phyloP scores from a whole-genome alignment of 2,888 invertebrate species.

The Anoncus sp. region DNA sequence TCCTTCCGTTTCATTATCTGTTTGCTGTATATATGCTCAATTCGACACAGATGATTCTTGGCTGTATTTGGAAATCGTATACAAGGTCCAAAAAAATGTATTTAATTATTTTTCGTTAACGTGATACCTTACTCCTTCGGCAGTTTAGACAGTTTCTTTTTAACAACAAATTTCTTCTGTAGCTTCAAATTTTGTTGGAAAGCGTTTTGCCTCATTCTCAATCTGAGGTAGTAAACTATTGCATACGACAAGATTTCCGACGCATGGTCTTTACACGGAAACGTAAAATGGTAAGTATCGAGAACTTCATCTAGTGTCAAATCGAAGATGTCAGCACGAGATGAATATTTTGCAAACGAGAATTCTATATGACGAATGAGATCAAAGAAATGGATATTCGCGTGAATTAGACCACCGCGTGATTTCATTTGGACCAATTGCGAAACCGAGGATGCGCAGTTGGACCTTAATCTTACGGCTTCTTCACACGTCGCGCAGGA shows the following conservation, averaged over 20 bases:
- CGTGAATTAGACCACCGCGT: slow-evolving; percentile 45
- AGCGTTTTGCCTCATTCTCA: no score
- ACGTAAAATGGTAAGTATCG: slow-evolving; percentile 52
- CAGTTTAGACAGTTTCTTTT: slow-evolving; percentile 4
- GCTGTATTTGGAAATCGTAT: no score
- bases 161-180: background rate
- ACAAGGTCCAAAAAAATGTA: no score
- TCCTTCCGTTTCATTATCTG: no score
- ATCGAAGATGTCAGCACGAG: slow-evolving; percentile 23
- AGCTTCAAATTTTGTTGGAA: background rate
- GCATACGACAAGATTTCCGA: slow-evolving; percentile 54
- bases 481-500: slow-evolving; percentile 21
- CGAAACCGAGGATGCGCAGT: slow-evolving; percentile 30
- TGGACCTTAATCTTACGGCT: slow-evolving; percentile 37
- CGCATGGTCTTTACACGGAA: slow-evolving; percentile 56
- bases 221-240: slow-evolving; percentile 58
- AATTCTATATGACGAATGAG: slow-evolving; percentile 20
- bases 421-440: slow-evolving; percentile 52
- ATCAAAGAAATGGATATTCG: slow-evolving; percentile 33
- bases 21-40: no score
- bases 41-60: no score
- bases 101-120: no score
- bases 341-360: slow-evolving; percentile 38
- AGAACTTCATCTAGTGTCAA: slow-evolving; percentile 44
- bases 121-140: slow-evolving; percentile 9